Percentiles rank a stretch among this genome's conserved stretches.
Evolutionary conservation across 64 coral and sea anemone species (phyloP).

Genomic region (Stichodactyla mertensii): DNA sequence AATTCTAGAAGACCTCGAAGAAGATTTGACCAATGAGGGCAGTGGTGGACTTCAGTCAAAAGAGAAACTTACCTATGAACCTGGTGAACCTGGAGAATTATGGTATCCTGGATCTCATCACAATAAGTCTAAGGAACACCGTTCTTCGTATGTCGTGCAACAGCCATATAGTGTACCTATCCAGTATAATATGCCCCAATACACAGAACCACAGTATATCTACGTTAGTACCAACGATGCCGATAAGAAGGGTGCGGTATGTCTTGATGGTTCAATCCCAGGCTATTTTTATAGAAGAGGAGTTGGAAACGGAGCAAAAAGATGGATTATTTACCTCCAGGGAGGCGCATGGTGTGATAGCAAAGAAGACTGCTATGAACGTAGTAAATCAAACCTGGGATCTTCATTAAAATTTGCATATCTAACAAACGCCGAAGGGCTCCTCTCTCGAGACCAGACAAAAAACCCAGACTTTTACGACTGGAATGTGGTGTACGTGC

Average conservation of each 20-base stretch:
- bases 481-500: conserved; percentile 78
- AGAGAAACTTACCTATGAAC: background rate
- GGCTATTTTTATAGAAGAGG: conserved; percentile 65
- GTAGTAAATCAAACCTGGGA: conserved; percentile 60
- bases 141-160: background rate
- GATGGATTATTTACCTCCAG: conserved; percentile 83
- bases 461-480: conserved; percentile 78
- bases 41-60: background rate
- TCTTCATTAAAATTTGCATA: conserved; percentile 54
- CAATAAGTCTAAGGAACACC: background rate
- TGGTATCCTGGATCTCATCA: background rate
- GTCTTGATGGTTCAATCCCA: conserved; percentile 72
- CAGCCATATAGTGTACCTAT: background rate
- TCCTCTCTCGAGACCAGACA: conserved; percentile 44
- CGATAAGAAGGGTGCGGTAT: conserved; percentile 59
- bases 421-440: conserved; percentile 45
- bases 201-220: conserved; percentile 3
- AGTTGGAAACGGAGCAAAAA: conserved; percentile 31
- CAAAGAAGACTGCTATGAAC: conserved; percentile 34
- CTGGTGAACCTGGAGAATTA: background rate
- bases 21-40: background rate
- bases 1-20: background rate
- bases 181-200: background rate
- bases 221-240: conserved; percentile 34
- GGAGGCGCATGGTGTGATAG: conserved; percentile 84